Evolutionary conservation across 2,113 vertebrate species (phyloP), one percentile per base, ranked within the genome.

Genomic region (Macrotus californicus): DNA sequence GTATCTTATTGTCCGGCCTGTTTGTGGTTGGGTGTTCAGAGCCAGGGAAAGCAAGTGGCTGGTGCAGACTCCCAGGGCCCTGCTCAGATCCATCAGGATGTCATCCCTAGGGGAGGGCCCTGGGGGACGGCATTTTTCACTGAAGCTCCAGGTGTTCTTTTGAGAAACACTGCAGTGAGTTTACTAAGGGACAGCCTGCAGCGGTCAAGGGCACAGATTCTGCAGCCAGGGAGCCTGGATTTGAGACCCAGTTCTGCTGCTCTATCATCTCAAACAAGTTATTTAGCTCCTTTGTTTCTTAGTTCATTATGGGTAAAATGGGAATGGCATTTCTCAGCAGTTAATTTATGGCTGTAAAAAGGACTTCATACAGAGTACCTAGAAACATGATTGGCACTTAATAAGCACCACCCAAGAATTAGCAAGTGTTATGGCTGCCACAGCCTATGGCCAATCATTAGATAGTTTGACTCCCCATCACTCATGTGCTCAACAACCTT

Each of bases 141-240:
- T 0, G 2, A 64, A 26, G 18, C 22, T 34, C 41, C 69, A 43
- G 59, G 39, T 36, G 24, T 34, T 56, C 50, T 59, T 75, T 15
- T 66, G n/a, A 22, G 64, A 83, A 67, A 50, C 26, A 9, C 6
- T 13, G 34, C 13, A 3, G 0, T 6, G 66, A 81, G 31, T 84
- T 52, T 5, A 4, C 39, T 29, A 3, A 69, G 22, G 22, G 61
- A n/a, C 1, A 0, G 4, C 26, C 31, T 1, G 29, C 3, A 19
- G n/a, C 0, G 7, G 34, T 21, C 48, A 50, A 36, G 31, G 2
- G 50, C 24, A 13, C 22, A 59, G 83, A 19, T 14, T 34, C 56
- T 26, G n/a, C 22, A 36, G n/a, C 29, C 83, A 5, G n/a, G 46
- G 0, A 18, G 83, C 39, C 31, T 26, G n/a, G n/a, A 4, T 19